phyloP scores from a whole-genome alignment of 2,888 invertebrate genomes.

The Lycia hirtaria region DNA sequence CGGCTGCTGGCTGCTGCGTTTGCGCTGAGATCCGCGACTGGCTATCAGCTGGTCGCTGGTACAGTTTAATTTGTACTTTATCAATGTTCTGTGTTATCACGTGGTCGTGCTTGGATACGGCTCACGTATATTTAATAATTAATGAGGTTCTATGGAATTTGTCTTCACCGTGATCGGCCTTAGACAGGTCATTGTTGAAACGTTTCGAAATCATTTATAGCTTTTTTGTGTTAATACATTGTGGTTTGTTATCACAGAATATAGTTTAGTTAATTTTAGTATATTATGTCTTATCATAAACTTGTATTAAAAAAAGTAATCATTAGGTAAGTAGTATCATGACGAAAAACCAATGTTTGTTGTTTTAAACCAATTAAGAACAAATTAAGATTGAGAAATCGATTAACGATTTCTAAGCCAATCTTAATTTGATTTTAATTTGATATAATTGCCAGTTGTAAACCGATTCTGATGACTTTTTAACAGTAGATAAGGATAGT shows the following conservation, averaged over 20 bases:
- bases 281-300: too few species aligned
- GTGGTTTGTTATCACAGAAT: neutral
- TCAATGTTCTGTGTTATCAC: conserved; percentile 72
- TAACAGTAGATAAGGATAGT: too few species aligned
- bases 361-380: too few species aligned
- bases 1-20: conserved; percentile 67
- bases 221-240: neutral
- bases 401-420: too few species aligned
- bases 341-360: too few species aligned
- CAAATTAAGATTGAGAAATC: too few species aligned
- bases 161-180: conserved; percentile 30
- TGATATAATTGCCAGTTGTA: too few species aligned
- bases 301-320: too few species aligned
- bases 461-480: too few species aligned
- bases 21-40: conserved; percentile 67
- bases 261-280: neutral
- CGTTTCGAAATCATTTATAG: conserved; percentile 14
- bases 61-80: conserved; percentile 81
- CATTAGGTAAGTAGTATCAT: too few species aligned
- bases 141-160: conserved; percentile 36
- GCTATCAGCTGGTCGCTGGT: conserved; percentile 72
- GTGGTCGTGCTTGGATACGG: conserved; percentile 58
- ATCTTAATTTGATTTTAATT: too few species aligned
- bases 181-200: conserved; percentile 27
- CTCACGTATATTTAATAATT: conserved; percentile 51